phyloP scores from a whole-genome alignment of 2,113 vertebrate genomes.

The Tyrannus savana region DNA sequence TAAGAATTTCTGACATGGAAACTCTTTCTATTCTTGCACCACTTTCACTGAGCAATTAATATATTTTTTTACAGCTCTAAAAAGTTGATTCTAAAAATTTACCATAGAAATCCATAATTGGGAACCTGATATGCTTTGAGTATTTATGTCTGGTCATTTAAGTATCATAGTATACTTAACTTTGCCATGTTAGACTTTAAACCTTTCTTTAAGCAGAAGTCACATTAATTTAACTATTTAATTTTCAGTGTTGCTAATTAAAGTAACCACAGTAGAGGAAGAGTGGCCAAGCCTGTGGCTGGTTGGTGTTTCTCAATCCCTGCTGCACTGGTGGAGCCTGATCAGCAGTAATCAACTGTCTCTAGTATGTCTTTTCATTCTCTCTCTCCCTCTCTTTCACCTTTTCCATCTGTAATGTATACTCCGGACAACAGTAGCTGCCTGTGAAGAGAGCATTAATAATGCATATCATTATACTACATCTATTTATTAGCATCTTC shows the following conservation, averaged over 20 bases:
- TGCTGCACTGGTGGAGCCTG: neutral
- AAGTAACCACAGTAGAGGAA: neutral
- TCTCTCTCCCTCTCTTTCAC: too few relatives aligned
- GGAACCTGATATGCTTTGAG: neutral
- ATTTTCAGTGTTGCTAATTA: neutral
- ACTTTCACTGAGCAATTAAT: neutral
- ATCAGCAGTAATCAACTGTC: neutral
- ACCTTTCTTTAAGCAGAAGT: neutral
- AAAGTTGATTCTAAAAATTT: neutral
- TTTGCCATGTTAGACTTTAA: neutral
- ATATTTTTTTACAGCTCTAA: neutral
- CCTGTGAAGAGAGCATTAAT: neutral
- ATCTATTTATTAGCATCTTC: neutral
- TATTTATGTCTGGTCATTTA: neutral
- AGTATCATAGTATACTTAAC: neutral
- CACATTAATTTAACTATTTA: neutral
- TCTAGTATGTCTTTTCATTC: neutral
- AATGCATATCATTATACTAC: neutral
- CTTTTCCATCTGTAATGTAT: neutral
- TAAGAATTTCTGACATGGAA: neutral
- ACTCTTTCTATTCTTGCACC: neutral
- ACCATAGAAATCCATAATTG: neutral
- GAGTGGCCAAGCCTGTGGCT: rapidly evolving
- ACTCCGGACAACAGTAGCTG: neutral
- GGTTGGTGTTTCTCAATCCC: neutral